Base-by-base conservation (phyloP, 2,113 vertebrate species). In the Macquaria australasica region DNA sequence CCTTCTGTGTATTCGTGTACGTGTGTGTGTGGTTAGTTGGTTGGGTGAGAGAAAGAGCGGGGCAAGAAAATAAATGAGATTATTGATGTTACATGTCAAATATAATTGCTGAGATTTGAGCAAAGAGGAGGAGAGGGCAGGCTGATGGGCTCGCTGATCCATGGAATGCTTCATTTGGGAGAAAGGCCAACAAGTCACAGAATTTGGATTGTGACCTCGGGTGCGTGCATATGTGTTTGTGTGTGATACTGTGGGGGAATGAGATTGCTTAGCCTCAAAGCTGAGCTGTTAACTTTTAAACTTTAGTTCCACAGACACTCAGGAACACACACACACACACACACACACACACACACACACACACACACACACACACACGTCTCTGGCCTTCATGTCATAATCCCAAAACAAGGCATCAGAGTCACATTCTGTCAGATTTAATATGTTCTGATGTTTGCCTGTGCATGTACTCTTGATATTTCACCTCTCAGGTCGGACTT, bases 1-100 rank as follows among this genome's bases (percentile, higher is more conserved):
- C 77, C 79, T 77, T 82, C 70, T 73, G 53, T 48, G 84, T 58
- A 79, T 70, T 66, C 68, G 75, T 79, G 68, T 66, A 78, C 34
- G 60, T 82, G 74, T 71, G 60, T 25, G 60, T 77, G 43, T 31
- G 45, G 34, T 34, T 45, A 51, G 58, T 71, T 67, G 83, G 60
- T 34, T 81, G 87, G 18, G 81, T 81, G 89, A 77, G 77, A 23
- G 62, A 45, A 74, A 51, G 39, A 4, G 83, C 53, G 53, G 82
- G 73, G 53, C 45, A 39, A 53, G 34, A 90, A 95, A 95, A 94
- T 95, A 96, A 96, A 96, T 92, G 93, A 93, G 94, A 91, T 95
- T 94, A 97, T 97, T 95, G 91, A 98, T 96, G 96, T 93, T 82
- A 91, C 94, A 96, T 95, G 96, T 97, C 96, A 94, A 96, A 97